These are phyloP conservation scores for Myiozetetes cayanensis DNA, from an alignment of 2,113 vertebrate species.

Conservation along the genomic window DNA sequence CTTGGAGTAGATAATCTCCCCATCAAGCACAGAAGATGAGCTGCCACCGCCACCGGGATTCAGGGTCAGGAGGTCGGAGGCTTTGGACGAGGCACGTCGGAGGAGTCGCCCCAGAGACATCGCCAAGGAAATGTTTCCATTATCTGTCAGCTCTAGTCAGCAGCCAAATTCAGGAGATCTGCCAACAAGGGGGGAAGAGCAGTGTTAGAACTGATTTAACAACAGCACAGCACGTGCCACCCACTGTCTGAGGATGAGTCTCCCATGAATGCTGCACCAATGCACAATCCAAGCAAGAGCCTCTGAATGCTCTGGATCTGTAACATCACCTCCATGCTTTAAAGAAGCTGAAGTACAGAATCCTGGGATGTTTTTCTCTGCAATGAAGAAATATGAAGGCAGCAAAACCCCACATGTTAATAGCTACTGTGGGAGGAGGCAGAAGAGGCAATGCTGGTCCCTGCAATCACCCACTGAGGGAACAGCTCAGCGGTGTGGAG, in stretches of 20 bases:
- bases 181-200: not conserved
- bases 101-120: constrained; percentile 99
- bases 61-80: constrained; percentile 94
- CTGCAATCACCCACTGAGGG: not conserved
- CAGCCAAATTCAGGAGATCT: constrained; percentile 37
- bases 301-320: not conserved
- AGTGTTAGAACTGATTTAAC: not conserved
- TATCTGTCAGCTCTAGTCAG: constrained; percentile 72
- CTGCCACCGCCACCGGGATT: constrained; percentile 66
- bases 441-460: not conserved
- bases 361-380: not conserved
- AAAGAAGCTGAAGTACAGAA: not conserved
- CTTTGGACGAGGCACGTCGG: constrained; percentile 92
- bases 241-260: not conserved
- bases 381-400: not conserved
- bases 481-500: not conserved
- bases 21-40: constrained; percentile 76
- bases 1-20: constrained; percentile 97
- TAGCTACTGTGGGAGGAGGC: not conserved
- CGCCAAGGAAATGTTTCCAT: constrained; percentile 82
- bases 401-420: not conserved
- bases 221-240: not conserved
- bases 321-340: rapidly evolving
- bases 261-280: not conserved
- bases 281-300: not conserved